Evolutionary conservation across 2,113 vertebrate genomes (phyloP).

Genomic region (Oenanthe oenanthe): DNA sequence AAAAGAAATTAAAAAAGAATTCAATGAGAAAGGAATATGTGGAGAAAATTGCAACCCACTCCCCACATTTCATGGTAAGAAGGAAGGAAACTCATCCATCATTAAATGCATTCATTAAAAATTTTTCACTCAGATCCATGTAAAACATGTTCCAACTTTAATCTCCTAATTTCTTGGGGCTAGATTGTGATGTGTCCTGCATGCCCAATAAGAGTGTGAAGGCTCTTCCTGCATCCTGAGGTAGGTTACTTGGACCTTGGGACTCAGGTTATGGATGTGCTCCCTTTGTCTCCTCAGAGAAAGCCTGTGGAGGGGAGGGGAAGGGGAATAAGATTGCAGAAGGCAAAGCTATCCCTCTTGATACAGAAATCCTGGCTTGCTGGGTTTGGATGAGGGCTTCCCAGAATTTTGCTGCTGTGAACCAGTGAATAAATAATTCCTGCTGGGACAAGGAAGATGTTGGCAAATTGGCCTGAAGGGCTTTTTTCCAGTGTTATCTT

Average conservation of each 20-base stretch:
- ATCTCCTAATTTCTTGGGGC: conserved; percentile 48
- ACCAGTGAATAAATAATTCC: not conserved
- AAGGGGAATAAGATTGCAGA: not conserved
- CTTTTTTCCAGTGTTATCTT: not conserved
- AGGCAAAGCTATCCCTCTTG: not conserved
- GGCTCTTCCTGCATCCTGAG: not conserved
- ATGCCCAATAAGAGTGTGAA: not conserved
- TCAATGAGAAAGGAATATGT: not conserved
- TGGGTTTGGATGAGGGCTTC: not conserved
- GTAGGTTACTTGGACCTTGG: not conserved
- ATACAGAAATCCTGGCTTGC: not conserved
- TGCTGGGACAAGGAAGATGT: not conserved
- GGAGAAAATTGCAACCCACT: not conserved
- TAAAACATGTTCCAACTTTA: conserved; percentile 35
- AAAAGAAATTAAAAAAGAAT: not conserved
- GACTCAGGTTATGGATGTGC: not conserved
- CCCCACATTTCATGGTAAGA: not conserved
- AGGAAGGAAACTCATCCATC: conserved; percentile 40
- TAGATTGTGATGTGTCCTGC: not conserved
- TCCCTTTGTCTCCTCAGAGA: not conserved
- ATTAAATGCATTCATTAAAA: conserved; percentile 58
- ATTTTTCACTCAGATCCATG: conserved; percentile 44
- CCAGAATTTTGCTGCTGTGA: not conserved
- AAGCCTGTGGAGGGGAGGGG: not conserved
- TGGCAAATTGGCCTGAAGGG: not conserved